Evolutionary conservation across 2,113 vertebrate genomes (phyloP).

Genomic region (Atractosteus spatula): DNA sequence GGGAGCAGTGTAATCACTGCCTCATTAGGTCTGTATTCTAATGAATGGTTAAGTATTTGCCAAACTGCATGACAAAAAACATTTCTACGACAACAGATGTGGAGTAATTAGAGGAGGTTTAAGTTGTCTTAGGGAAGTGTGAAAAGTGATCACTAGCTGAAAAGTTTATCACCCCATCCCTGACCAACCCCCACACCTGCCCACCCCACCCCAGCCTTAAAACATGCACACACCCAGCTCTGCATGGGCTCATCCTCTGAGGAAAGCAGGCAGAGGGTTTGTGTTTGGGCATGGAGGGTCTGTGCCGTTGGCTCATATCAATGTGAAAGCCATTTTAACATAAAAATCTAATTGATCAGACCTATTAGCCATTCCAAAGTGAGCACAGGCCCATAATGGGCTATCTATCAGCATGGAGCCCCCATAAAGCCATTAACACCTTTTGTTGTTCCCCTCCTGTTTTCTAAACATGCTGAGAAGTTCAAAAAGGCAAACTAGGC

Average conservation of each 20-base stretch:
- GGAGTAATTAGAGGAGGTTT: constrained; percentile 74
- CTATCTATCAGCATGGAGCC: constrained; percentile 87
- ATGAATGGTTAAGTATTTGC: constrained; percentile 72
- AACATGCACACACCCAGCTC: constrained; percentile 2
- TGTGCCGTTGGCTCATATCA: constrained; percentile 5
- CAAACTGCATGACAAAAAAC: constrained; percentile 70
- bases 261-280: not conserved
- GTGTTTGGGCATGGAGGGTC: not conserved
- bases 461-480: constrained; percentile 78
- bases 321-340: constrained; percentile 60
- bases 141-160: constrained; percentile 66
- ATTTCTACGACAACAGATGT: constrained; percentile 72
- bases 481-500: constrained; percentile 78
- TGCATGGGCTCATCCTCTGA: not conserved
- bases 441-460: constrained; percentile 84
- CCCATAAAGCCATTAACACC: constrained; percentile 94
- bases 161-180: constrained; percentile 59
- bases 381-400: constrained; percentile 85
- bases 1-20: constrained; percentile 60
- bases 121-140: constrained; percentile 70
- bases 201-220: constrained; percentile 9
- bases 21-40: constrained; percentile 70
- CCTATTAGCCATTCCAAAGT: constrained; percentile 82
- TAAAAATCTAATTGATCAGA: constrained; percentile 90
- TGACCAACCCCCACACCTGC: constrained; percentile 24